Percentiles rank a stretch among this genome's conserved stretches.
phyloP scores from a whole-genome alignment of 2,113 vertebrate species.

The Cepphus grylle region DNA sequence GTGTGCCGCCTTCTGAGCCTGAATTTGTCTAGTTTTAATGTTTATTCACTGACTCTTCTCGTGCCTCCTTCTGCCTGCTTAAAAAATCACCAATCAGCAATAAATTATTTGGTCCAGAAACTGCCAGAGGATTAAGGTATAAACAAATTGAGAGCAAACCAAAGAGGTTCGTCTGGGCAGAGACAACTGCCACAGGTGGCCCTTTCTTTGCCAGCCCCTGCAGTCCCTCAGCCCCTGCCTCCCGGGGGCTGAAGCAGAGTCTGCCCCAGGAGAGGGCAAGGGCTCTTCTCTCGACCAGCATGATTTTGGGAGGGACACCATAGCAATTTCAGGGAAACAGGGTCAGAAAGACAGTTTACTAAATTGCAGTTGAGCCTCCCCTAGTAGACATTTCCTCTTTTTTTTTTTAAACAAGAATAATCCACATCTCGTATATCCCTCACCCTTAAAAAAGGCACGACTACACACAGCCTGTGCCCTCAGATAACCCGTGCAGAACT shows the following conservation, averaged over 20 bases:
- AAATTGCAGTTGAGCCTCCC: background rate
- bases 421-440: background rate
- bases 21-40: background rate
- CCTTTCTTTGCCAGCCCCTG: background rate
- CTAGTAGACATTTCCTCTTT: background rate
- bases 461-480: background rate
- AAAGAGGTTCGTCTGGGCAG: background rate
- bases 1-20: background rate
- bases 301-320: background rate
- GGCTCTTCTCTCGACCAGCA: background rate
- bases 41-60: background rate
- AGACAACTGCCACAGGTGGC: background rate
- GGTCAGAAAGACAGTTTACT: background rate
- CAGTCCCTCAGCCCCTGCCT: background rate
- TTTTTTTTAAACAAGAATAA: background rate
- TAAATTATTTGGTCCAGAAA: background rate
- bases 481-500: background rate
- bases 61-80: background rate
- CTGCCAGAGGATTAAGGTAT: background rate
- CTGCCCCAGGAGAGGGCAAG: background rate
- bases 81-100: background rate
- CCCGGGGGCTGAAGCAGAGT: background rate
- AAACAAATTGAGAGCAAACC: background rate
- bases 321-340: background rate
- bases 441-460: background rate